Conservation (phyloP, 2,113 vertebrate genomes). For the Coregonus clupeaformis region DNA sequence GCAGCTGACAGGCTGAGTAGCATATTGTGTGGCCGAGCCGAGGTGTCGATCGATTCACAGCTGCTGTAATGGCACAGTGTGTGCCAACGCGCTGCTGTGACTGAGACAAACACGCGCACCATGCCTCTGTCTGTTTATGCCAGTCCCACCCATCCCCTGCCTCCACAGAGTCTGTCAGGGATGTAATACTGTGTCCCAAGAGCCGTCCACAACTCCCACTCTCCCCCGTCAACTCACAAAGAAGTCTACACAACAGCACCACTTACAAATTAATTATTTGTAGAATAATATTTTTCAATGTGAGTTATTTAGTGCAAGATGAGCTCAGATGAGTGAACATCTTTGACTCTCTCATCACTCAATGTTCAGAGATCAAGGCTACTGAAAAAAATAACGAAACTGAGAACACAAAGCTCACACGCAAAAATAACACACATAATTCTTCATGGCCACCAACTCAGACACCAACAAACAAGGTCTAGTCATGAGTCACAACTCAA, state of each 20-base stretch:
- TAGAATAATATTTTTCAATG: too few relatives aligned
- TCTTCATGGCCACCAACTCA: background rate
- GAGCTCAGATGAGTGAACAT: too few relatives aligned
- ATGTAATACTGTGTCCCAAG: conserved; percentile 2
- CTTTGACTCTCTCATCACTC: background rate
- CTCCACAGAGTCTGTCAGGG: conserved; percentile 10
- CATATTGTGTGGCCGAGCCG: background rate
- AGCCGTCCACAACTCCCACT: too few relatives aligned
- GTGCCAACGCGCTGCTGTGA: background rate
- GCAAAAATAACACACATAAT: background rate
- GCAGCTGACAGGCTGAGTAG: background rate
- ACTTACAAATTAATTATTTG: too few relatives aligned
- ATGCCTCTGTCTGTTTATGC: conserved; percentile 1
- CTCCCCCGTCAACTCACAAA: too few relatives aligned
- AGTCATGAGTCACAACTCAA: background rate
- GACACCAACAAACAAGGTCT: background rate
- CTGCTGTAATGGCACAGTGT: background rate
- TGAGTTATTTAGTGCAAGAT: too few relatives aligned
- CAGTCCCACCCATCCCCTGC: background rate
- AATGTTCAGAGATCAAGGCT: background rate
- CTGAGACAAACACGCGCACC: conserved; percentile 7
- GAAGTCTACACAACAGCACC: too few relatives aligned
- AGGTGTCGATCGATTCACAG: background rate
- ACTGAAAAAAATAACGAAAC: background rate
- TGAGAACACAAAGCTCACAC: background rate